These are phyloP conservation scores for Zaprionus taronus DNA, from an alignment of 1,140 invertebrate genomes.

Conservation along the genomic window DNA sequence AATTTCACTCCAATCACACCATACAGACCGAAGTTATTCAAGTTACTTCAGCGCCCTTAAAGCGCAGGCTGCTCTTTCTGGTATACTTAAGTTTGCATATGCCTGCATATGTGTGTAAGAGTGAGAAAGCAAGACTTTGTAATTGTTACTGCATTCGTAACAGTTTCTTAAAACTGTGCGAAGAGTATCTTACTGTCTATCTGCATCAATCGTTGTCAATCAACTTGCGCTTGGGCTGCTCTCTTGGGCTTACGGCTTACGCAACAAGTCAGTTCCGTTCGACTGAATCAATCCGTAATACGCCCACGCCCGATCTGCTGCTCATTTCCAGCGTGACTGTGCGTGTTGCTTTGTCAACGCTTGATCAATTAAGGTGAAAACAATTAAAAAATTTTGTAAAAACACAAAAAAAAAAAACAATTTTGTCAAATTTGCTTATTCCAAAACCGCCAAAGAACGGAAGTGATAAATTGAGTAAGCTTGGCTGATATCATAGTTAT, in stretches of 20 bases:
- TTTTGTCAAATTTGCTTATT: constrained; percentile 60
- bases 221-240: constrained; percentile 31
- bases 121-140: too few species aligned
- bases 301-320: constrained; percentile 14
- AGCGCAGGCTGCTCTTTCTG: too few species aligned
- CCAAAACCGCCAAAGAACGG: constrained; percentile 54
- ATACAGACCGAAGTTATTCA: too few species aligned
- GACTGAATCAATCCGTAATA: constrained; percentile 14
- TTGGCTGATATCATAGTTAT: constrained; percentile 71
- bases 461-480: constrained; percentile 69
- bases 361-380: constrained; percentile 70
- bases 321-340: constrained; percentile 58
- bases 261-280: constrained; percentile 43
- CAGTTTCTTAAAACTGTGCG: too few species aligned
- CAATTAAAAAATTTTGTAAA: constrained; percentile 74
- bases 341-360: constrained; percentile 52
- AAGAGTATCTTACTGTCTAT: too few species aligned
- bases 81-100: too few species aligned
- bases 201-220: constrained; percentile 48
- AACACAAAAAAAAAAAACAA: constrained; percentile 38
- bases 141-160: too few species aligned
- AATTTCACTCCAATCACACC: too few species aligned
- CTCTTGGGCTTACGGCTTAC: constrained; percentile 60
- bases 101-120: neutral
- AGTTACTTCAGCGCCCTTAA: too few species aligned